Evolutionary conservation across 2,113 vertebrate species (phyloP).

Genomic region (Hiodon tergisus): DNA sequence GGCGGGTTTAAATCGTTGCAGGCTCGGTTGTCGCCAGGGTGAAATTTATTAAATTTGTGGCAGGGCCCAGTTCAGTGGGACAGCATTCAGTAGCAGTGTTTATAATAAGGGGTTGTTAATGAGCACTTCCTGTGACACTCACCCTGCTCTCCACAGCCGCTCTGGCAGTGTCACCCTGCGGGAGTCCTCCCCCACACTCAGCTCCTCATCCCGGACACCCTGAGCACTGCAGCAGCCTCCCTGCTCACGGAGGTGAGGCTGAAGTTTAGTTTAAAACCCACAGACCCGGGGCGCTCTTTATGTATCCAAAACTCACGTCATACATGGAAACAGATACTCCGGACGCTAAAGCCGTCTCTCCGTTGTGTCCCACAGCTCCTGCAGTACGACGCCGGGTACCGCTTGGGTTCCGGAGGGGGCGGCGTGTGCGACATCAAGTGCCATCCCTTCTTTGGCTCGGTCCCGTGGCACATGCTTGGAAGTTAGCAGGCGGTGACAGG

Average conservation of each 20-base stretch:
- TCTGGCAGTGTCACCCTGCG: constrained; percentile 81
- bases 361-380: constrained; percentile 67
- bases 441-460: constrained; percentile 81
- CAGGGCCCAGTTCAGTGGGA: background rate
- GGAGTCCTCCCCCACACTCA: constrained; percentile 87
- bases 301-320: no score
- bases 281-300: no score
- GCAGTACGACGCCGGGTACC: constrained; percentile 75
- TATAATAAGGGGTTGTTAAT: no score
- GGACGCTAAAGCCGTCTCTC: background rate
- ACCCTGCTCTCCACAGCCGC: constrained; percentile 59
- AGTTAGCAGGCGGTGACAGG: constrained; percentile 49
- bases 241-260: constrained; percentile 81
- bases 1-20: no score
- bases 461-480: constrained; percentile 78
- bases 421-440: constrained; percentile 82
- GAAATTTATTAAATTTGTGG: no score
- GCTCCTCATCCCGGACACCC: constrained; percentile 76
- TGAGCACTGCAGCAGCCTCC: constrained; percentile 77
- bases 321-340: background rate
- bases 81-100: background rate
- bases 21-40: no score
- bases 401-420: constrained; percentile 74
- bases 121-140: no score
- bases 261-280: no score